These are phyloP conservation scores for Baccha elongata DNA, from an alignment of 2,888 invertebrate genomes.

Conservation along the genomic window DNA sequence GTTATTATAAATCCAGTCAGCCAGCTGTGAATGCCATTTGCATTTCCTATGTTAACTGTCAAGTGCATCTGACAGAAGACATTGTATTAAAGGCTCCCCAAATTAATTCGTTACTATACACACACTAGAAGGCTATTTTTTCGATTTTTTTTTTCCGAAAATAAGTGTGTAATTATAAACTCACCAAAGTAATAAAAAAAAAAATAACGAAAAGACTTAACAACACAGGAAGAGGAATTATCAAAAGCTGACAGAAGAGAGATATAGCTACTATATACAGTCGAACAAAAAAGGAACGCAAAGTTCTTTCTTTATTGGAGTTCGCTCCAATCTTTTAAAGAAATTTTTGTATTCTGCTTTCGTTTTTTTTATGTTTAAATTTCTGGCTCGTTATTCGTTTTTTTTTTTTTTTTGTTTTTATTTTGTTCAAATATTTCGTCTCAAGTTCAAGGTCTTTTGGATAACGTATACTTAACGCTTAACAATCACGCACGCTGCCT, in stretches of 20 bases:
- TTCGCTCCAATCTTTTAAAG: constrained; percentile 46
- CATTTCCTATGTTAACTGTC: constrained; percentile 54
- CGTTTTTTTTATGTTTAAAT: constrained; percentile 36
- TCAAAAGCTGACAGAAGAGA: constrained; percentile 59
- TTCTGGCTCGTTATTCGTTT: constrained; percentile 59
- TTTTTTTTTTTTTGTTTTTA: constrained; percentile 75
- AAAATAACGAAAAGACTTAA: constrained; percentile 40
- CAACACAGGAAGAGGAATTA: constrained; percentile 71
- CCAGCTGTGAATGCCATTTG: constrained; percentile 45
- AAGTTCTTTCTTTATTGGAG: constrained; percentile 68
- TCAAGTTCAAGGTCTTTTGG: constrained; percentile 83
- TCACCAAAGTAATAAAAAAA: constrained; percentile 23
- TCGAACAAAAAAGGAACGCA: constrained; percentile 21
- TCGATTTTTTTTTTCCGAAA: neutral
- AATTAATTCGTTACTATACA: constrained; percentile 7
- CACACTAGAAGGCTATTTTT: constrained; percentile 4
- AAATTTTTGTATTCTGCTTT: constrained; percentile 53
- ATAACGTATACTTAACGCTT: constrained; percentile 78
- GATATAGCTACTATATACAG: constrained; percentile 5
- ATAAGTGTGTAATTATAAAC: constrained; percentile 11
- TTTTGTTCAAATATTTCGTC: constrained; percentile 83
- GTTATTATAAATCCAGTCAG: constrained; percentile 26
- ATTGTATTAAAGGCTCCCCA: constrained; percentile 2
- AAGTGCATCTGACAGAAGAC: constrained; percentile 42
- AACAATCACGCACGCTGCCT: constrained; percentile 67